Evolutionary conservation across 1,140 invertebrate genomes (phyloP).

Genomic region (Schlechtendalia chinensis): DNA sequence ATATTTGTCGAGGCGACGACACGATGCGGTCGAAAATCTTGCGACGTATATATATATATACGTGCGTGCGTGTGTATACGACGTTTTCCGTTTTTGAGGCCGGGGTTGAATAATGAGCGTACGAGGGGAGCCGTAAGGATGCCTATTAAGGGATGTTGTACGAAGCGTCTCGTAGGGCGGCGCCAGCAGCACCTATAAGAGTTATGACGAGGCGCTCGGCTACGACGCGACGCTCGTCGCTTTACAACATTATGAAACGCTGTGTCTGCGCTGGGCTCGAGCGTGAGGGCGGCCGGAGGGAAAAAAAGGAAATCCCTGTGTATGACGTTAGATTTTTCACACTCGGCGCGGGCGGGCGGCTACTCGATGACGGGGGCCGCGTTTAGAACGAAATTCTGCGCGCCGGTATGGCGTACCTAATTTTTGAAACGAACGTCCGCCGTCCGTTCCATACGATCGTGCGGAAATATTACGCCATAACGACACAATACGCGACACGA

Average conservation of each 20-base stretch:
- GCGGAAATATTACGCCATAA: too few relatives aligned
- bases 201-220: slow-evolving; percentile 8
- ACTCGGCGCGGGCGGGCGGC: not conserved
- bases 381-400: not conserved
- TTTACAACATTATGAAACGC: slow-evolving; percentile 19
- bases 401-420: not conserved
- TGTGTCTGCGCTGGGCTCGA: not conserved
- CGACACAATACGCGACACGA: too few relatives aligned
- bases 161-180: slow-evolving; percentile 23
- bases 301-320: slow-evolving; percentile 22
- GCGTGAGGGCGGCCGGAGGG: too few relatives aligned
- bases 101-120: slow-evolving; percentile 35
- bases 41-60: not conserved
- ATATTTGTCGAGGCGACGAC: not conserved
- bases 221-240: not conserved
- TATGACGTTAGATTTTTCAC: slow-evolving; percentile 45
- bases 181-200: slow-evolving; percentile 18
- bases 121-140: slow-evolving; percentile 30
- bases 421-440: too few relatives aligned
- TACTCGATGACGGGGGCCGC: not conserved
- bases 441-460: too few relatives aligned
- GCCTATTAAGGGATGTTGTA: slow-evolving; percentile 46
- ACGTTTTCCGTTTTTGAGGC: slow-evolving; percentile 33
- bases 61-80: not conserved
- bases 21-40: not conserved